Evolutionary conservation across 1,140 invertebrate genomes (phyloP).

Genomic region (Dryas iulia): DNA sequence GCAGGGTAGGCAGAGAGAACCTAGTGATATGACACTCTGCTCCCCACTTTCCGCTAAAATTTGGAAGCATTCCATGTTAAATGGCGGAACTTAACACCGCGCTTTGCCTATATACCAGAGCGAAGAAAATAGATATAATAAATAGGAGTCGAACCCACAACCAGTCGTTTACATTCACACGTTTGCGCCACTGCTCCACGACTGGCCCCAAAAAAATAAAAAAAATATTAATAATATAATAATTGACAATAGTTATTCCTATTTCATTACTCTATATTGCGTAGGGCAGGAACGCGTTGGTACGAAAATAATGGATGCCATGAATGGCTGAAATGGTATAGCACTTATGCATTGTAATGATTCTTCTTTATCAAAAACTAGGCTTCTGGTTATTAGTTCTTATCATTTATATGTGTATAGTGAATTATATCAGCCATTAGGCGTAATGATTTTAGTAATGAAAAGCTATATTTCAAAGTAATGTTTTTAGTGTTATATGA

Average conservation of each 20-base stretch:
- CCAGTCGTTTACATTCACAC: too few relatives aligned
- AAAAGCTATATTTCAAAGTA: neutral
- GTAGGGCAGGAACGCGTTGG: conserved; percentile 59
- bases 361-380: conserved; percentile 45
- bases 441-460: neutral
- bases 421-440: neutral
- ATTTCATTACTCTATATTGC: conserved; percentile 18
- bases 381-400: conserved; percentile 45
- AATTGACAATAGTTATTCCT: neutral
- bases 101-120: too few relatives aligned
- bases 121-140: too few relatives aligned
- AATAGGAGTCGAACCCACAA: too few relatives aligned
- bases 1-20: too few relatives aligned
- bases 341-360: conserved; percentile 38
- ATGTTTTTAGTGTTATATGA: neutral
- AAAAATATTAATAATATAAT: neutral
- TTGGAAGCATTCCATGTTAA: too few relatives aligned
- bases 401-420: conserved; percentile 1
- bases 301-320: conserved; percentile 60
- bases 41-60: too few relatives aligned
- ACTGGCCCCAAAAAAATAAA: too few relatives aligned
- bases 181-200: too few relatives aligned
- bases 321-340: conserved; percentile 34
- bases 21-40: too few relatives aligned
- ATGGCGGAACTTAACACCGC: too few relatives aligned